Evolutionary conservation across 2,113 vertebrate species (phyloP).

Genomic region (Uria lomvia): DNA sequence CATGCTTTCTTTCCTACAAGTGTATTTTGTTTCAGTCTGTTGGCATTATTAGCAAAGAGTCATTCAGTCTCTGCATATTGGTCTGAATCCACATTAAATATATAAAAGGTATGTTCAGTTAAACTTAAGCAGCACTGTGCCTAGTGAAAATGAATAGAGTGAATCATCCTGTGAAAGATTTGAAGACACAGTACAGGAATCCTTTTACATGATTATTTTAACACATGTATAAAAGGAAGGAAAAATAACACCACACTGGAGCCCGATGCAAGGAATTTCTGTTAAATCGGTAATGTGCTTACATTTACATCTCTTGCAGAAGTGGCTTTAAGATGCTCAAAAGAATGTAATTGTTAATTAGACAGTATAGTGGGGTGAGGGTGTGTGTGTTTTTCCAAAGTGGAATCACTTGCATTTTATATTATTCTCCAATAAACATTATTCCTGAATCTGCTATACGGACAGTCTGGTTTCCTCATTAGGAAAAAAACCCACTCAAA

Average conservation of each 20-base stretch:
- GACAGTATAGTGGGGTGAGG: background rate
- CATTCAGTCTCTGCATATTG: background rate
- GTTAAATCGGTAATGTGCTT: conserved; percentile 34
- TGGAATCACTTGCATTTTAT: background rate
- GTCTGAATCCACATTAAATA: conserved; percentile 24
- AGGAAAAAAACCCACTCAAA: background rate
- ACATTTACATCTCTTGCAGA: background rate
- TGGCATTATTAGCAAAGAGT: conserved; percentile 36
- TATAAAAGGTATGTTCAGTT: background rate
- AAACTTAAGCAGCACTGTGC: conserved; percentile 19
- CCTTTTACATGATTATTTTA: conserved; percentile 70
- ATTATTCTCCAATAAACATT: background rate
- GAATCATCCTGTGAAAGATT: conserved; percentile 62
- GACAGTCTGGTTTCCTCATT: conserved; percentile 48
- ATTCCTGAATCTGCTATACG: background rate
- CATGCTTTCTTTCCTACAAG: background rate
- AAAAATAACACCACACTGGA: conserved; percentile 42
- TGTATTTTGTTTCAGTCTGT: conserved; percentile 56
- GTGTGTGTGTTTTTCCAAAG: background rate
- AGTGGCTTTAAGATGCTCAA: background rate
- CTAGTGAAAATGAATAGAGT: conserved; percentile 54
- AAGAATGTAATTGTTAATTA: conserved; percentile 2
- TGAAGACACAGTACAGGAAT: conserved; percentile 43
- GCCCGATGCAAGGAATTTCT: background rate
- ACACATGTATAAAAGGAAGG: conserved; percentile 54